A percentile compares a stretch with the other conserved stretches of the same genome.
These are phyloP conservation scores for Paramisgurnus dabryanus DNA, from an alignment of 2,113 vertebrate genomes.

Conservation along the genomic window DNA sequence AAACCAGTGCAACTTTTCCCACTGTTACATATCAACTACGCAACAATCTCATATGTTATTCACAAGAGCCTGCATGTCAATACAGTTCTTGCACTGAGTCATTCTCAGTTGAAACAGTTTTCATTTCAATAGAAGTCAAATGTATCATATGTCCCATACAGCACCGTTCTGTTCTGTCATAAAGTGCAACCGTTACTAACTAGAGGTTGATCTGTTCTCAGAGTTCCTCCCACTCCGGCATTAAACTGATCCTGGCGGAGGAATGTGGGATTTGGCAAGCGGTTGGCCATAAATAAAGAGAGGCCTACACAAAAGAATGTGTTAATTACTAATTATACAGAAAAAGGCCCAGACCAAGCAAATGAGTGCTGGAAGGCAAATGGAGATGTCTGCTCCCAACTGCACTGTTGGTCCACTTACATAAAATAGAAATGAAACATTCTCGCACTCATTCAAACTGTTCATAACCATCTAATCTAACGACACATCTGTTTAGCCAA, in stretches of 20 bases:
- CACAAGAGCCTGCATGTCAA: background rate
- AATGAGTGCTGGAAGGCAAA: conserved; percentile 60
- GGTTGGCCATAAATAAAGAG: conserved; percentile 71
- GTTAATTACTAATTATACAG: conserved; percentile 77
- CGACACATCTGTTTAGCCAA: too few species aligned
- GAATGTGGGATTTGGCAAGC: conserved; percentile 81
- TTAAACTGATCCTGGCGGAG: conserved; percentile 80
- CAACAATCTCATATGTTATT: background rate
- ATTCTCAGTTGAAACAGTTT: conserved; percentile 58
- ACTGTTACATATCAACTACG: too few species aligned
- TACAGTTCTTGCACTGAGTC: conserved; percentile 47
- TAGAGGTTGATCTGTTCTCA: conserved; percentile 74
- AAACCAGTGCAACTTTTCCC: background rate
- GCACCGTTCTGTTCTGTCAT: conserved; percentile 12
- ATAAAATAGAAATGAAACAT: conserved; percentile 55
- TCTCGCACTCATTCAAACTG: conserved; percentile 42
- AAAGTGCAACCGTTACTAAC: conserved; percentile 42
- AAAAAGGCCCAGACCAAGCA: conserved; percentile 55
- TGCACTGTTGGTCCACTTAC: conserved; percentile 47
- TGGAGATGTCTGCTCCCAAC: conserved; percentile 37
- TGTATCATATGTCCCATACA: conserved; percentile 61
- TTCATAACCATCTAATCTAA: background rate
- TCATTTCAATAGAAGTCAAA: conserved; percentile 55
- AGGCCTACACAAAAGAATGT: conserved; percentile 72
- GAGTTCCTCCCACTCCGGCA: conserved; percentile 64